These are phyloP conservation scores for Eledone cirrhosa DNA, from an alignment of 2,888 invertebrate genomes.

Conservation along the genomic window DNA sequence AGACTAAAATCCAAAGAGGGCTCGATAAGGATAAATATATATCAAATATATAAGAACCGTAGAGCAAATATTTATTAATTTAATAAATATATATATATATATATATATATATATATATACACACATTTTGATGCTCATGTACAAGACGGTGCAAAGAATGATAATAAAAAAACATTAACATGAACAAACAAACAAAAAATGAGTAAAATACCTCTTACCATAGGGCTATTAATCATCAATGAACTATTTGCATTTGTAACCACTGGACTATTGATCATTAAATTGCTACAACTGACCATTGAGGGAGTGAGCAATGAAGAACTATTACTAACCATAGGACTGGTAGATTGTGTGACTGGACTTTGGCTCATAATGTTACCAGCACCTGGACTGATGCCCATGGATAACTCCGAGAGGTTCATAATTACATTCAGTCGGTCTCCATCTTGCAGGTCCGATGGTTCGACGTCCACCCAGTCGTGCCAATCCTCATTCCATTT, in stretches of 20 bases:
- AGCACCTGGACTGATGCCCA: slow-evolving; percentile 24
- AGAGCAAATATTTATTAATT: too few relatives aligned
- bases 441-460: slow-evolving; percentile 18
- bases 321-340: not conserved
- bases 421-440: slow-evolving; percentile 18
- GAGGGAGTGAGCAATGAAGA: not conserved
- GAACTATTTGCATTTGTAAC: slow-evolving; percentile 23
- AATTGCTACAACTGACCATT: slow-evolving; percentile 16
- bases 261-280: slow-evolving; percentile 9
- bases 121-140: too few relatives aligned
- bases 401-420: slow-evolving; percentile 10
- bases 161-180: too few relatives aligned
- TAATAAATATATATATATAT: too few relatives aligned
- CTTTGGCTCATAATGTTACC: not conserved
- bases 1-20: too few relatives aligned
- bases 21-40: too few relatives aligned
- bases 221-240: slow-evolving; percentile 7
- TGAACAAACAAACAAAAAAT: too few relatives aligned
- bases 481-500: slow-evolving; percentile 25
- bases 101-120: too few relatives aligned
- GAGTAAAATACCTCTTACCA: not conserved
- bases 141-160: too few relatives aligned
- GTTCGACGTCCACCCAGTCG: slow-evolving; percentile 23
- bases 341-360: not conserved
- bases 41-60: too few relatives aligned